Base-by-base conservation (phyloP, 2,797 vertebrate genomes). In the Apogon hyalosoma region DNA sequence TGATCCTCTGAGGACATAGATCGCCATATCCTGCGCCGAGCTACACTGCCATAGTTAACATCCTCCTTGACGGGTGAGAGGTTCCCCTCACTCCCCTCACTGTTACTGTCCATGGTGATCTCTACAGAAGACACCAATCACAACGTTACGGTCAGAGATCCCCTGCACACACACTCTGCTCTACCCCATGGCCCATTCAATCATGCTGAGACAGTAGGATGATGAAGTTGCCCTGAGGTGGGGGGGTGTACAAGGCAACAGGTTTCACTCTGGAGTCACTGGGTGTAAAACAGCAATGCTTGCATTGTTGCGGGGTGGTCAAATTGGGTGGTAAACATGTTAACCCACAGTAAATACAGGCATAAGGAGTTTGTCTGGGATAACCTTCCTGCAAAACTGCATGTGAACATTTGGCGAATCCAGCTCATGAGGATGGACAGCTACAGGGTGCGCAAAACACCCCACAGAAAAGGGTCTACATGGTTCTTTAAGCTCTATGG, bases 41-140 rank as follows among this genome's bases (percentile, higher is more conserved):
- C 94, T 95, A 93, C 93, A 95, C 94, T 95, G 93, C 93, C 93
- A 96, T 94, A 96, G 95, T 95, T 95, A 95, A 95, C 93, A 93
- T 95, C 94, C 83, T 96, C 95, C 95, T 94, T 94, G 92, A 92
- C 87, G 83, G 95, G 95, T 90, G 96, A 96, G 92, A 95, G 93
- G 93, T 95, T 94, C 92, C 95, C 95, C 94, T 96, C 95, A 95
- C 95, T 95, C 93, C 95, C 96, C 94, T 95, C 96, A 95, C 95
- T 96, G 96, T 95, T 95, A 96, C 96, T 95, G 93, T 97, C 96
- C 95, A 96, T 93, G 94, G 96, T 96, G 94, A 96, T 95, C 94
- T 97, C 96, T 96, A 96, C 61, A 95, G 94, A 95, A 92, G 90
- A 95, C 92, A 95, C 93, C 94, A 95, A 95, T 90, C 90, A 94